Percentiles rank a stretch among this genome's conserved stretches.
Evolutionary conservation across 64 coral and sea anemone genomes (phyloP).

Genomic region (Hydrozoanthus tunicans): DNA sequence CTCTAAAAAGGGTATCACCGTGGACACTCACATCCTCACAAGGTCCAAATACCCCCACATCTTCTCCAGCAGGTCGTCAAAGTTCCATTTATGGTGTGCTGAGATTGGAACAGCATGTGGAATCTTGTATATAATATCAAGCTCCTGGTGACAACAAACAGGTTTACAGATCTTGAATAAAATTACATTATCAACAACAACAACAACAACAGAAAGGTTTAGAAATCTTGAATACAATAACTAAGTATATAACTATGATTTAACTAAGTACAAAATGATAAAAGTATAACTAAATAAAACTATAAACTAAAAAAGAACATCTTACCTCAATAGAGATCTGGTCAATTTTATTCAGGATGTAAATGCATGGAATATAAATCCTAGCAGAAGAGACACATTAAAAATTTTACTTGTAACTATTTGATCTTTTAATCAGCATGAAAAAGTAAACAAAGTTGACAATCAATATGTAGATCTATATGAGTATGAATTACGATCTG

Average conservation of each 20-base stretch:
- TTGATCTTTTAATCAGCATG: too few species aligned
- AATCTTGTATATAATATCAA: conserved; percentile 95
- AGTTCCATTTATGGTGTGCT: conserved; percentile 99
- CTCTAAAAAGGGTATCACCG: background rate
- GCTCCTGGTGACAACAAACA: conserved; percentile 59
- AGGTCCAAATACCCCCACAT: conserved; percentile 92
- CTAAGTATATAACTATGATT: background rate
- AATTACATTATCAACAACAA: too few species aligned
- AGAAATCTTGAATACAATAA: too few species aligned
- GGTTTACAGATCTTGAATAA: too few species aligned
- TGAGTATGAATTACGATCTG: too few species aligned
- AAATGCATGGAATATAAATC: conserved; percentile 98
- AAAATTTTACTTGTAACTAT: background rate
- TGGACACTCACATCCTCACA: conserved; percentile 81
- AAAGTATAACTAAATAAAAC: too few species aligned
- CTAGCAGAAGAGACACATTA: conserved; percentile 51
- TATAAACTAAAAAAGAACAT: too few species aligned
- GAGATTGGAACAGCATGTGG: conserved; percentile 97
- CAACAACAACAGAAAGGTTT: too few species aligned
- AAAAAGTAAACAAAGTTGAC: too few species aligned
- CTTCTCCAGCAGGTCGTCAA: conserved; percentile 97
- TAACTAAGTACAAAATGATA: background rate
- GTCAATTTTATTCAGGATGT: conserved; percentile 98
- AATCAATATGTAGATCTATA: too few species aligned
- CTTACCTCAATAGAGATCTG: conserved; percentile 97